These are phyloP conservation scores for Hymenochirus boettgeri DNA, from an alignment of 2,113 vertebrate genomes.

Conservation along the genomic window DNA sequence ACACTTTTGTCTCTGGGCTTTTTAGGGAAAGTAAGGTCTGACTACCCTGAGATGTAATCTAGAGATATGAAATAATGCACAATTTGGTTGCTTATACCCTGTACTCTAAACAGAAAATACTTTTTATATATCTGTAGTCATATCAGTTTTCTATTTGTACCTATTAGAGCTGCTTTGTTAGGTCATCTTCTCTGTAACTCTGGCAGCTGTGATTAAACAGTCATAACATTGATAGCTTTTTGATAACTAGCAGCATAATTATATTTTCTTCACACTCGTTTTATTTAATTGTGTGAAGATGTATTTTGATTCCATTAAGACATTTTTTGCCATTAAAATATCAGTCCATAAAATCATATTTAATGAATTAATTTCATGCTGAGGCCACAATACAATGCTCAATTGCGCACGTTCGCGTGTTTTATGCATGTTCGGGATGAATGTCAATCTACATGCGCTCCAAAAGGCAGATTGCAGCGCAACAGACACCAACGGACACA, in stretches of 20 bases:
- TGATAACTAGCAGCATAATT: conserved; percentile 18
- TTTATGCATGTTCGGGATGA: no score
- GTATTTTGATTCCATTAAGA: conserved; percentile 13
- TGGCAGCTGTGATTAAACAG: conserved; percentile 28
- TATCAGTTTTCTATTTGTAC: not conserved
- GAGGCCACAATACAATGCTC: no score
- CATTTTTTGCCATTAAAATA: conserved; percentile 14
- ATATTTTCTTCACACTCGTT: conserved; percentile 13
- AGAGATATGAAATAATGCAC: not conserved
- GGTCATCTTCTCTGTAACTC: not conserved
- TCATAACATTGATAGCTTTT: conserved; percentile 21
- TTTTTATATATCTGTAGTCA: not conserved
- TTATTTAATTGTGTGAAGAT: conserved; percentile 23
- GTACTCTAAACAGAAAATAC: not conserved
- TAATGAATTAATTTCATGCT: no score
- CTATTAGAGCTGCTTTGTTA: not conserved
- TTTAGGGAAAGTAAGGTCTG: not conserved
- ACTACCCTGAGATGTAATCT: no score
- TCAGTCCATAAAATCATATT: not conserved
- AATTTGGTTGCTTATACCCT: not conserved
- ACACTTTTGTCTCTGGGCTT: no score
- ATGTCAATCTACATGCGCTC: no score
- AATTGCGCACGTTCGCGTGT: no score
- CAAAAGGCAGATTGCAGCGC: no score
- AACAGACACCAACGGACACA: no score